phyloP scores from a whole-genome alignment of 2,888 invertebrate species.

The Cheilosia soror region DNA sequence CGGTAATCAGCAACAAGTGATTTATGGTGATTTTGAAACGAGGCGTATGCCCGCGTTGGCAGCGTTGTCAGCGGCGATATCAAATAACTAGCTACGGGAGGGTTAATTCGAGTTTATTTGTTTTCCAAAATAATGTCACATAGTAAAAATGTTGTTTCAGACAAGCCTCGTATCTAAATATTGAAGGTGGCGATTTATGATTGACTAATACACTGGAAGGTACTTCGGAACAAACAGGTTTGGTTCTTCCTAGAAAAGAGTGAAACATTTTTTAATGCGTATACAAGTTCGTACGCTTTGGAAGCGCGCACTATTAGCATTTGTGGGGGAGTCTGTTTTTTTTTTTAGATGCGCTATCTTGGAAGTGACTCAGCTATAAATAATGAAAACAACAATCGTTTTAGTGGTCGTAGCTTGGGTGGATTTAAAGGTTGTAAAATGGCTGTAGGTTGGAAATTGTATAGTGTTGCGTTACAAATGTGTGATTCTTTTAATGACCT shows the following conservation, averaged over 20 bases:
- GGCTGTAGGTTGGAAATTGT: not conserved
- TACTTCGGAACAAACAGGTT: not conserved
- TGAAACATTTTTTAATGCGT: not conserved
- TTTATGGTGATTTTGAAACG: constrained; percentile 17
- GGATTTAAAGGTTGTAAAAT: not conserved
- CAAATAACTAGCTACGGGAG: not conserved
- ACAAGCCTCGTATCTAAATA: constrained; percentile 2
- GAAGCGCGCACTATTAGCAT: not conserved
- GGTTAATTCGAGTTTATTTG: constrained; percentile 26
- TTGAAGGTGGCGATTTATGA: constrained; percentile 17
- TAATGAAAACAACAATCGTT: not conserved
- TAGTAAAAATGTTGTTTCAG: constrained; percentile 6
- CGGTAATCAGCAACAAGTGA: constrained; percentile 14
- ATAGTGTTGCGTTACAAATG: too few species aligned
- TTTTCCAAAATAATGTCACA: constrained; percentile 19
- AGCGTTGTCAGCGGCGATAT: not conserved
- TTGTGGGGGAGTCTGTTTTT: not conserved
- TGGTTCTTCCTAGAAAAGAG: constrained; percentile 6
- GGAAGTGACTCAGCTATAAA: not conserved
- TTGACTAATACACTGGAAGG: not conserved
- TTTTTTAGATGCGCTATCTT: too few species aligned
- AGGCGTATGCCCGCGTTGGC: not conserved
- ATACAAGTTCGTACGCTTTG: not conserved
- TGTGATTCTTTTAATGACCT: too few species aligned
- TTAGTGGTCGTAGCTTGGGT: not conserved